These are phyloP conservation scores for Xiphorhynchus elegans DNA, from an alignment of 2,113 vertebrate species.

Conservation along the genomic window DNA sequence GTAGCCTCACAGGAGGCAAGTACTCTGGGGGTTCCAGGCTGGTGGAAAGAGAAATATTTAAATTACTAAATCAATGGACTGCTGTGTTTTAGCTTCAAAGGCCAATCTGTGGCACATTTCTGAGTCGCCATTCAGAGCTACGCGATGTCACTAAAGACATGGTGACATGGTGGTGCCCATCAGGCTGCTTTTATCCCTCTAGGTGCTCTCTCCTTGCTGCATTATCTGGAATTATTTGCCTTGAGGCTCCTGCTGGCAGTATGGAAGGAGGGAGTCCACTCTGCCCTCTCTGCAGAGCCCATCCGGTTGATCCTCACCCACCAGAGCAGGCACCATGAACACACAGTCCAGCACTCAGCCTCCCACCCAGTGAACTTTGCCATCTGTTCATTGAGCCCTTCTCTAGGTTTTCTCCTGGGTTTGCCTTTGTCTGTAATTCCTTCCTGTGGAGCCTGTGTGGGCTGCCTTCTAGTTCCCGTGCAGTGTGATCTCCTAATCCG, in stretches of 20 bases:
- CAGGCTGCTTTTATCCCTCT: not conserved
- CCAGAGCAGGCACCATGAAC: not conserved
- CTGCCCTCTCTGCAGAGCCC: not conserved
- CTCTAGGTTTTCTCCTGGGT: not conserved
- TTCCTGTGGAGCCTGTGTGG: constrained; percentile 23
- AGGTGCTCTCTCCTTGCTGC: not conserved
- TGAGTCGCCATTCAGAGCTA: not conserved
- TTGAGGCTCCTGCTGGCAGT: not conserved
- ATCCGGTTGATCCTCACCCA: not conserved
- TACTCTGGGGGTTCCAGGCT: not conserved
- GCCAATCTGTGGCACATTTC: not conserved
- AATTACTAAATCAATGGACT: not conserved
- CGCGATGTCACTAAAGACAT: not conserved
- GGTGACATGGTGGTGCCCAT: not conserved
- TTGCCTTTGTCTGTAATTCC: not conserved
- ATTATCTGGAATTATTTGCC: not conserved
- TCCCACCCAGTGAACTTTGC: not conserved
- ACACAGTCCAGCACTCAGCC: not conserved
- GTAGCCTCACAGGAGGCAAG: not conserved
- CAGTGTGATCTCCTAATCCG: not conserved
- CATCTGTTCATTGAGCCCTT: not conserved
- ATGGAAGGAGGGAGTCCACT: not conserved
- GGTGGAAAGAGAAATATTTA: not conserved
- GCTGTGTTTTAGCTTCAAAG: not conserved
- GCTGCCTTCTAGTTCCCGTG: not conserved